A percentile compares a stretch with the other conserved stretches of the same genome.
Conservation (phyloP, 1,140 invertebrate genomes). For the Ceratosolen solmsi region DNA sequence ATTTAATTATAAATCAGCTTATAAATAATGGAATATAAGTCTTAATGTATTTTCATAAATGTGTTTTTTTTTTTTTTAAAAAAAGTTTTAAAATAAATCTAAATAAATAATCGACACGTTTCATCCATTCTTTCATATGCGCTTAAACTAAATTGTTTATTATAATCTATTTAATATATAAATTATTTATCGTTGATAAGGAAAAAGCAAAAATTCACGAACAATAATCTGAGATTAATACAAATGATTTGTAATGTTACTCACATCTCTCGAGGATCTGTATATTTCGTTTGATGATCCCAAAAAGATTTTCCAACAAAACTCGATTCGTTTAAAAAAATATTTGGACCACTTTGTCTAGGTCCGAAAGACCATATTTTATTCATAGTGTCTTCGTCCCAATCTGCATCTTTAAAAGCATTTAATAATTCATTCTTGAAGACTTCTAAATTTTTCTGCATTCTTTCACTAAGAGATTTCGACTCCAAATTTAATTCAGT, state of each 20-base stretch:
- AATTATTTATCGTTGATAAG: too few species aligned
- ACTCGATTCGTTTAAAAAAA: slow-evolving; percentile 85
- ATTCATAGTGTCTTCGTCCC: slow-evolving; percentile 77
- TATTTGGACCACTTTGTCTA: slow-evolving; percentile 89
- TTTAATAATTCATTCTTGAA: slow-evolving; percentile 80
- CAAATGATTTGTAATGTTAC: too few species aligned
- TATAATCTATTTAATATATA: too few species aligned
- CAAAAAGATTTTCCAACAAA: slow-evolving; percentile 71
- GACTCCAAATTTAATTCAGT: slow-evolving; percentile 56
- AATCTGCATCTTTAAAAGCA: slow-evolving; percentile 77
- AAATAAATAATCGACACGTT: too few species aligned
- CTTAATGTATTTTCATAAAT: too few species aligned
- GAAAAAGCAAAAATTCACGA: too few species aligned
- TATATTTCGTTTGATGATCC: slow-evolving; percentile 60
- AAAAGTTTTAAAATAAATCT: too few species aligned
- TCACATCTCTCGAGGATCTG: slow-evolving; percentile 64
- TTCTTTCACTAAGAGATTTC: slow-evolving; percentile 71
- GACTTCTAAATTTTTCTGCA: slow-evolving; percentile 74
- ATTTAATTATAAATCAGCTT: too few species aligned
- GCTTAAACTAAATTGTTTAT: too few species aligned
- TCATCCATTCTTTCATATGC: too few species aligned
- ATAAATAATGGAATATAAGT: background rate
- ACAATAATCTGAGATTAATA: too few species aligned
- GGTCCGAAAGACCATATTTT: slow-evolving; percentile 95
- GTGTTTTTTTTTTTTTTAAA: too few species aligned